Evolutionary conservation across 2,113 vertebrate genomes (phyloP), one percentile per base, ranked within the genome.

Genomic region (Arothron firmamentum): DNA sequence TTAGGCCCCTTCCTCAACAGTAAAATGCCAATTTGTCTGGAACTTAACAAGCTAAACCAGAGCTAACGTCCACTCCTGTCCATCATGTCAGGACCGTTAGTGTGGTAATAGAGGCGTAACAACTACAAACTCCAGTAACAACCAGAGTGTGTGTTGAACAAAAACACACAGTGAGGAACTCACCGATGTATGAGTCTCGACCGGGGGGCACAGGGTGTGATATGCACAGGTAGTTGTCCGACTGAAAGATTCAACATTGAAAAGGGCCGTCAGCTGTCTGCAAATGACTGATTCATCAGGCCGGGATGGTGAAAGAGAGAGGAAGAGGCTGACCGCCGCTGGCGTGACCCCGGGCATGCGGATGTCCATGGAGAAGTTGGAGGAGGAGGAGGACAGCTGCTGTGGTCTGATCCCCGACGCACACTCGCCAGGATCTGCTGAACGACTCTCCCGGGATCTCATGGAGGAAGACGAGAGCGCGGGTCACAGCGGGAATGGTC

Each of bases 211-310:
- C 87, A 50, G 87, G 88, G 84, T 93, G 77, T 6, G 93, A 90
- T 90, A 93, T 92, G 87, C 96, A 99, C 75, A 95, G 88, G 89
- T 99, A 99, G 5, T 94, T 92, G 84, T 99, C 96, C 0, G 96
- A 95, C 96, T 99, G 82, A 85, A 82, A 87, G 57, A 15, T 23
- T 23, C 21, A 1, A 20, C 8, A 42, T 1, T 18, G 48, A 20
- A 20, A 50, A 47, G 41, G 41, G 41, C 9, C 41, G 9, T 12
- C 13, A 9, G 13, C 41, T 11, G 13, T 2, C 2, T 12, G 13
- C 9, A 11, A 42, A 42, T 2, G 41, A 5, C 5, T 3, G 3
- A 5, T 25, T 3, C 5, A 5, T 25, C 3, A 25, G 25, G 25
- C 25, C 17, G 2, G 43, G n/a, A n/a, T 50, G 20, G 50, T 34